Evolutionary conservation across 2,888 invertebrate species (phyloP), one percentile per base, ranked within the genome.

Genomic region (Smittia sp.): DNA sequence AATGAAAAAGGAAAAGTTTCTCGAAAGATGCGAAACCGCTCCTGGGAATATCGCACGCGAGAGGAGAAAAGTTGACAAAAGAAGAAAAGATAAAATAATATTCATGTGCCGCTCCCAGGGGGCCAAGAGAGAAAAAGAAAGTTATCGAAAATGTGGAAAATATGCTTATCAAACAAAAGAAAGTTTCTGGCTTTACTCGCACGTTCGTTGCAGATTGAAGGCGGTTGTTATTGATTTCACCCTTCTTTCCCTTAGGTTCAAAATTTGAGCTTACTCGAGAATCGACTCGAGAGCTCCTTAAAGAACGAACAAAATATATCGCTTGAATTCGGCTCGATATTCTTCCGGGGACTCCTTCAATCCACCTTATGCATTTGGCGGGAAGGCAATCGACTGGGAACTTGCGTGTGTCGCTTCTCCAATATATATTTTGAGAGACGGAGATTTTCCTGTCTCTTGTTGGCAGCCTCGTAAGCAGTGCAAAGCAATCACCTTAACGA

Each of bases 1-100:
- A 46, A 46, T 46, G 15, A 46, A 46, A 15, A 3, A 46, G 11
- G 15, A 15, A 46, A 11, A 15, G n/a, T 46, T 46, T 46, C 11
- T 32, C 9, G 9, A 32, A 32, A 32, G 32, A 32, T 32, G 4
- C 32, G 32, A 32, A 32, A 32, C 6, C 46, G 46, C 46, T 46
- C 46, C 46, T 46, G 46, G 46, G 46, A 46, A 46, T 11, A n/a
- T 46, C 15, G 46, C 46, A 46, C 46, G 46, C 46, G 46, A n/a
- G 46, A 46, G 11, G 11, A 46, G n/a, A n/a, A n/a, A 46, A 46
- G 46, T 46, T 46, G 46, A 46, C 46, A 46, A 46, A 46, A 46
- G 32, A 46, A 15, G n/a, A n/a, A 11, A 46, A 46, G 46, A 46
- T 46, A 46, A 46, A 46, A 46, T 46, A 46, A 46, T 46, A 46